Conservation (phyloP, 2,888 invertebrate genomes). For the Willowsia nigromaculata region DNA sequence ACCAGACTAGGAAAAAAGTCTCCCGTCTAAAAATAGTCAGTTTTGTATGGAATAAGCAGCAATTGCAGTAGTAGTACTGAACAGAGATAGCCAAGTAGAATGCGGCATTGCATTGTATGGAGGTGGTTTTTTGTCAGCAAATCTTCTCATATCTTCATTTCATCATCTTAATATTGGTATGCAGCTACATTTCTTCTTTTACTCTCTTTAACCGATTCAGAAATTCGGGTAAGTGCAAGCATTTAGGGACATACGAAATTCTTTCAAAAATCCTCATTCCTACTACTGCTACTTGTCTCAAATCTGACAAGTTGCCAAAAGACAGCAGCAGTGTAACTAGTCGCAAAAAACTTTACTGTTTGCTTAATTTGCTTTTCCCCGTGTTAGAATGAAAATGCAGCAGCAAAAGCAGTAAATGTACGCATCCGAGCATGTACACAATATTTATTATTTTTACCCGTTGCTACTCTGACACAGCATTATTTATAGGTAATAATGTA, state of each 20-base stretch:
- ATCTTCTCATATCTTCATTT: slow-evolving; percentile 42
- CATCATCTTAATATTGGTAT: slow-evolving; percentile 15
- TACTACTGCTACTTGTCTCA: background rate
- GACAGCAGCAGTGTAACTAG: slow-evolving; percentile 3
- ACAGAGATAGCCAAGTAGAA: background rate
- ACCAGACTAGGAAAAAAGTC: slow-evolving; percentile 25
- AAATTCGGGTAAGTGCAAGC: slow-evolving; percentile 39
- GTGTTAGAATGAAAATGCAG: slow-evolving; percentile 5
- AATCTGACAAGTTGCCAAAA: slow-evolving; percentile 61
- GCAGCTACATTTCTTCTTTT: slow-evolving; percentile 11
- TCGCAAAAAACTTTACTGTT: slow-evolving; percentile 19
- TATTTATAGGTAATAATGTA: slow-evolving; percentile 38
- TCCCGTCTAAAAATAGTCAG: slow-evolving; percentile 36
- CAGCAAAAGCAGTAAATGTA: background rate
- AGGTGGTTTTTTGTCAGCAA: slow-evolving; percentile 42
- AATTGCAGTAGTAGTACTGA: background rate
- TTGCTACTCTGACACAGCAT: background rate
- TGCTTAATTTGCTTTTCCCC: slow-evolving; percentile 29
- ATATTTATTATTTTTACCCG: slow-evolving; percentile 19
- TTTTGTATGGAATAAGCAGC: background rate
- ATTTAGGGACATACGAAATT: slow-evolving; percentile 31
- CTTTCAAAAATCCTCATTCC: background rate
- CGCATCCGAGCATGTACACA: background rate
- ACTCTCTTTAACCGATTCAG: slow-evolving; percentile 19
- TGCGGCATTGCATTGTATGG: slow-evolving; percentile 45